phyloP scores from a whole-genome alignment of 2,888 invertebrate species.

The Plemyria rubiginata region DNA sequence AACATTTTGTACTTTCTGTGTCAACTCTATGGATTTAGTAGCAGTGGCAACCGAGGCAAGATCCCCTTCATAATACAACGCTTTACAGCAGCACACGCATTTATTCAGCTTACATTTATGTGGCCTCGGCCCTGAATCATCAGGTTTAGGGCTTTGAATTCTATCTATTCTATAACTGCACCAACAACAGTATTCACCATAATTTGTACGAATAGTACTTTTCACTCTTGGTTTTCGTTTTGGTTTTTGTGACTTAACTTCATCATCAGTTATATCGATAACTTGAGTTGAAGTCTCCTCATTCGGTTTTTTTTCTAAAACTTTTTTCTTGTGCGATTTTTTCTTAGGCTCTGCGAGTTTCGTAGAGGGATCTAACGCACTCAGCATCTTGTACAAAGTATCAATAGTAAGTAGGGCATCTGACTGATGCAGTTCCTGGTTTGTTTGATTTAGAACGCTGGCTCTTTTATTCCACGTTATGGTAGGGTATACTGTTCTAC shows the following conservation, averaged over 20 bases:
- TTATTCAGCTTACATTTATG: conserved; percentile 44
- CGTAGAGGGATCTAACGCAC: conserved; percentile 28
- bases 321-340: conserved; percentile 25
- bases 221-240: background rate
- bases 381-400: conserved; percentile 69
- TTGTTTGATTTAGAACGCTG: background rate
- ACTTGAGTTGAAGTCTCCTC: conserved; percentile 8
- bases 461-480: conserved; percentile 26
- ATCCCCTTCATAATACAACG: conserved; percentile 16
- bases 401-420: conserved; percentile 57
- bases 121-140: conserved; percentile 18
- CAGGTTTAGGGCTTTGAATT: conserved; percentile 25
- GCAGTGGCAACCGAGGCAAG: background rate
- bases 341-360: conserved; percentile 4
- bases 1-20: conserved; percentile 3
- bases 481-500: conserved; percentile 20
- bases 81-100: conserved; percentile 58
- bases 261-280: conserved; percentile 30
- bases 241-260: conserved; percentile 5
- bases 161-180: conserved; percentile 41
- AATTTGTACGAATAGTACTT: conserved; percentile 13
- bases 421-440: conserved; percentile 11
- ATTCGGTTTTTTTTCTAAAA: background rate
- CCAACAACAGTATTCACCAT: conserved; percentile 60
- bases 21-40: background rate